phyloP scores from a whole-genome alignment of 2,113 vertebrate genomes.

The Phylloscopus whistleri region DNA sequence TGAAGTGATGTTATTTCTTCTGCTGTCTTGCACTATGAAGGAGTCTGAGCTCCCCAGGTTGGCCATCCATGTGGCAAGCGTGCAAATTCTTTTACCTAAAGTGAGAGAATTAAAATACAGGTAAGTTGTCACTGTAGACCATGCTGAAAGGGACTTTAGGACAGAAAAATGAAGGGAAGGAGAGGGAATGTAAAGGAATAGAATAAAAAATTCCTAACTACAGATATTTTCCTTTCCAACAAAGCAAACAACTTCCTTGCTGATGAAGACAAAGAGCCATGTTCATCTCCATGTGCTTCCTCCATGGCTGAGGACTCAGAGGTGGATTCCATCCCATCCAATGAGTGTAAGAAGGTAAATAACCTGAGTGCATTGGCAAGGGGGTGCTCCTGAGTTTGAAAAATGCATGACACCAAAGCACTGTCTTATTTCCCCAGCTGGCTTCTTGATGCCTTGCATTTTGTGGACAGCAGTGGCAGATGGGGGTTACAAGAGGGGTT shows the following conservation, averaged over 20 bases:
- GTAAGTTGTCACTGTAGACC: background rate
- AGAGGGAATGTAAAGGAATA: background rate
- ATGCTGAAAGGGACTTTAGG: background rate
- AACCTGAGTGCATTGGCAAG: accelerated
- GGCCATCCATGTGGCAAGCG: background rate
- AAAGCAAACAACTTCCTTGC: constrained; percentile 69
- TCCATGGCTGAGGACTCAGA: constrained; percentile 85
- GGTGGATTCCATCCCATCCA: constrained; percentile 80
- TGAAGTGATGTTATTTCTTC: background rate
- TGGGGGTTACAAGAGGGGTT: background rate
- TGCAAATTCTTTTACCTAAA: background rate
- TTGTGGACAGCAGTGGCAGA: background rate
- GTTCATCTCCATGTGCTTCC: constrained; percentile 73
- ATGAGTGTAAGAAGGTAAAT: constrained; percentile 89
- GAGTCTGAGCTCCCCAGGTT: background rate
- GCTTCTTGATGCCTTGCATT: background rate
- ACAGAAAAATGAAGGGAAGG: background rate
- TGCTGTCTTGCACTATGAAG: background rate
- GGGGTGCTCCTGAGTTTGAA: background rate
- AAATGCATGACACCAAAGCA: background rate
- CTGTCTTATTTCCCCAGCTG: accelerated
- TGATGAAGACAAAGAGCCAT: constrained; percentile 76
- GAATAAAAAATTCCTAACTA: background rate
- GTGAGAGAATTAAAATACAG: background rate
- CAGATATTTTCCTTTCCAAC: background rate